Conservation (phyloP, 1,140 invertebrate species). For the Archegozetes longisetosus region DNA sequence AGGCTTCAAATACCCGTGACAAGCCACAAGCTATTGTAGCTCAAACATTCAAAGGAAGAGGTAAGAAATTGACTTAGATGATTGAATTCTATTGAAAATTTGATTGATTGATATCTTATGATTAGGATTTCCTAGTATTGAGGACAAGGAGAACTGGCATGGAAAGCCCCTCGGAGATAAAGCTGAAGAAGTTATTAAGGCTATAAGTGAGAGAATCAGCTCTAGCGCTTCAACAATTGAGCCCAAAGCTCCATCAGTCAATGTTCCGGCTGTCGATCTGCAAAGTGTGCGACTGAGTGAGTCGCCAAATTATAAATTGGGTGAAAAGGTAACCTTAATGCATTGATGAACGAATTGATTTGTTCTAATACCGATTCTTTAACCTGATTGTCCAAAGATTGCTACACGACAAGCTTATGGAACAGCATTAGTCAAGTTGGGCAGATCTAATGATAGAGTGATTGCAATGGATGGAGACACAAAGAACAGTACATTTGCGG, state of each 20-base stretch:
- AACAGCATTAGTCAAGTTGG: conserved; percentile 71
- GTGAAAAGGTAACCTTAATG: conserved; percentile 28
- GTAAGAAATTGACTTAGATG: conserved; percentile 32
- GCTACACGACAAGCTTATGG: conserved; percentile 92
- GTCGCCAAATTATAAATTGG: conserved; percentile 64
- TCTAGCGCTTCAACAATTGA: conserved; percentile 33
- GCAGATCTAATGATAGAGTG: conserved; percentile 60
- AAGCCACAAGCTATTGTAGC: conserved; percentile 84
- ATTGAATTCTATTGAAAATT: neutral
- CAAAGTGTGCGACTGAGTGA: conserved; percentile 56
- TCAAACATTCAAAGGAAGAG: conserved; percentile 90
- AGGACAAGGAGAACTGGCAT: conserved; percentile 90
- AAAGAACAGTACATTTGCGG: conserved; percentile 94
- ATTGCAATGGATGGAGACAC: conserved; percentile 90
- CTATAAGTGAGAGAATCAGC: conserved; percentile 9
- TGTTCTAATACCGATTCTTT: neutral
- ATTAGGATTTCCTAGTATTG: conserved; percentile 53
- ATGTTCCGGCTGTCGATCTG: conserved; percentile 53
- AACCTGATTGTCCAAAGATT: conserved; percentile 34
- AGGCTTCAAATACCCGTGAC: conserved; percentile 46
- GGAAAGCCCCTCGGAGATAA: conserved; percentile 82
- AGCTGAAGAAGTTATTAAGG: conserved; percentile 41
- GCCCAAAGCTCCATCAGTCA: conserved; percentile 45
- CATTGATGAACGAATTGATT: conserved; percentile 3
- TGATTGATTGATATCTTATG: neutral